Evolutionary conservation across 1,140 invertebrate genomes (phyloP).

Genomic region (Hestina assimilis): DNA sequence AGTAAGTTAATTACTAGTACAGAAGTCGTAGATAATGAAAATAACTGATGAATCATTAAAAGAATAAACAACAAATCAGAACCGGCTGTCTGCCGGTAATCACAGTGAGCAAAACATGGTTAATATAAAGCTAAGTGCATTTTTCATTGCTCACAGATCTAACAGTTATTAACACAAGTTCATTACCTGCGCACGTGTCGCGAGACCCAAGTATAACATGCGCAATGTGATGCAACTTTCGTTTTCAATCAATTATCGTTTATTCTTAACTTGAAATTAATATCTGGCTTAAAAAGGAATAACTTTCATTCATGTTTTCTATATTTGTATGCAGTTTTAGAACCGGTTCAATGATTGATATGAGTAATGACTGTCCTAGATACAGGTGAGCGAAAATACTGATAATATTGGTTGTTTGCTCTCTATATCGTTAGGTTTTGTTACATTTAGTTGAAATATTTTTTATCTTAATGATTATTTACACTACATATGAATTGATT

Average conservation of each 20-base stretch:
- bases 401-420: constrained; percentile 7
- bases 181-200: constrained; percentile 14
- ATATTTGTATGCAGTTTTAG: background rate
- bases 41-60: background rate
- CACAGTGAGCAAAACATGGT: constrained; percentile 4
- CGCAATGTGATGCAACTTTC: background rate
- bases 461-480: background rate
- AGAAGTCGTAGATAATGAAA: no score
- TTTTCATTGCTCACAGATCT: constrained; percentile 9
- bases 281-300: background rate
- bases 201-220: background rate
- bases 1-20: no score
- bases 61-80: background rate
- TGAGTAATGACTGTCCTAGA: constrained; percentile 18
- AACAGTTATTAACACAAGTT: constrained; percentile 10
- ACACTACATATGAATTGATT: background rate
- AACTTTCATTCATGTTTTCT: background rate
- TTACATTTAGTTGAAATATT: background rate
- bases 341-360: constrained; percentile 23
- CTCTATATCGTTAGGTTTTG: background rate
- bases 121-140: constrained; percentile 7
- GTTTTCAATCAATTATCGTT: constrained; percentile 1
- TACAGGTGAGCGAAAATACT: constrained; percentile 18
- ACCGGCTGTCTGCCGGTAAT: background rate
- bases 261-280: background rate